Evolutionary conservation across 2,797 vertebrate genomes (phyloP).

Genomic region (Neoniphon sammara): DNA sequence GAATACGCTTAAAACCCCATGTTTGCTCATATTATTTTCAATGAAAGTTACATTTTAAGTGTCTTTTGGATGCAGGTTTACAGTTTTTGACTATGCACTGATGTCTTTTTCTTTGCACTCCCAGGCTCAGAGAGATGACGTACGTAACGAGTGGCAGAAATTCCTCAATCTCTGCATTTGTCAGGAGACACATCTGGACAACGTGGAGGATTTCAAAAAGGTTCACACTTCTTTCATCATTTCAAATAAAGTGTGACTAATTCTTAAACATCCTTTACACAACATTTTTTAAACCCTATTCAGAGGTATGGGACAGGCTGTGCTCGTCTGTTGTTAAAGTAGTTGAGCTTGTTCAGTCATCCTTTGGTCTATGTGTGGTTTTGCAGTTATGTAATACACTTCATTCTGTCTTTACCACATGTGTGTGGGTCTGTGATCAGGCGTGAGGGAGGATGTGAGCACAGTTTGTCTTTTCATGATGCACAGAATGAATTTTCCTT

Average conservation of each 20-base stretch:
- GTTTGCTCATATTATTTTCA: no score
- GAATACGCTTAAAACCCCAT: no score
- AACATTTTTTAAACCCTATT: background rate
- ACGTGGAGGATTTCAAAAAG: constrained; percentile 89
- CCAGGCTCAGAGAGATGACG: constrained; percentile 89
- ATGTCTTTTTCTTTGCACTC: constrained; percentile 20
- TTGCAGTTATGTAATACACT: background rate
- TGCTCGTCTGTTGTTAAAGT: background rate
- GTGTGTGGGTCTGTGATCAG: background rate
- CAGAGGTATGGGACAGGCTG: background rate
- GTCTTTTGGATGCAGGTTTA: background rate
- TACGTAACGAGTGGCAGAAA: constrained; percentile 94
- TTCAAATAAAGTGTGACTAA: background rate
- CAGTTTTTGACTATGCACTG: background rate
- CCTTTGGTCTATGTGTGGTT: background rate
- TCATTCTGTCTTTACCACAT: background rate
- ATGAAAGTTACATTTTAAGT: background rate
- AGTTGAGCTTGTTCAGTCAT: background rate
- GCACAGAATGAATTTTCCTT: background rate
- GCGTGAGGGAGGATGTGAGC: background rate
- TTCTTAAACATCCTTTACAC: background rate
- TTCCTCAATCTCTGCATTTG: constrained; percentile 98
- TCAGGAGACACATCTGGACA: constrained; percentile 93
- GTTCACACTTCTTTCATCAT: constrained; percentile 69
- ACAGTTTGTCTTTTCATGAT: background rate